These are phyloP conservation scores for Megaceryle alcyon DNA, from an alignment of 2,797 vertebrate genomes.

Conservation along the genomic window DNA sequence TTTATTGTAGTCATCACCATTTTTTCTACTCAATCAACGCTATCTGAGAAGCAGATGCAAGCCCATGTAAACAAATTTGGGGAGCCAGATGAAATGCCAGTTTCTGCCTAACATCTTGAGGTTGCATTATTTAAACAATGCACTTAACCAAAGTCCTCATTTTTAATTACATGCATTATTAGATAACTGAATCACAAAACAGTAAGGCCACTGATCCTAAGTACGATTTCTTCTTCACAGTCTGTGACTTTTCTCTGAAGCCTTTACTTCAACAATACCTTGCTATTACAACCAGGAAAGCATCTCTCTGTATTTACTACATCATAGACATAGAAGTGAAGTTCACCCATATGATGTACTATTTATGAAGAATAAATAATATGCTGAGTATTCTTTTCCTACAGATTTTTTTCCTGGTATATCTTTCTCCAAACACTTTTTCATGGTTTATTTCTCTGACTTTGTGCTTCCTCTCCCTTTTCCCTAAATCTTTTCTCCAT, in stretches of 20 bases:
- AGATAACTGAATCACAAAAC: not conserved
- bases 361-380: not conserved
- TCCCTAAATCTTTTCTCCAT: not conserved
- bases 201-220: not conserved
- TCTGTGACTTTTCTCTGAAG: not conserved
- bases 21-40: not conserved
- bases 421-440: not conserved
- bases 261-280: not conserved
- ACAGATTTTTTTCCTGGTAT: not conserved
- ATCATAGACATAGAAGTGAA: not conserved
- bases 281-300: not conserved
- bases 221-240: not conserved
- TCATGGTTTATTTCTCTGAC: not conserved
- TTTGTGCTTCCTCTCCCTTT: not conserved
- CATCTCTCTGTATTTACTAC: not conserved
- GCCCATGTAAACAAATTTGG: not conserved
- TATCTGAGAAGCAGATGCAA: not conserved
- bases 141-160: not conserved
- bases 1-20: not conserved
- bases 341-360: not conserved
- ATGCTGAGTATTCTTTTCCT: not conserved
- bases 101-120: not conserved
- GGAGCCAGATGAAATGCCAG: not conserved
- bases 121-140: not conserved
- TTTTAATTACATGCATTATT: not conserved